These are phyloP conservation scores for Rhinolophus ferrumequinum DNA, from an alignment of 2,113 vertebrate genomes.

Conservation along the genomic window DNA sequence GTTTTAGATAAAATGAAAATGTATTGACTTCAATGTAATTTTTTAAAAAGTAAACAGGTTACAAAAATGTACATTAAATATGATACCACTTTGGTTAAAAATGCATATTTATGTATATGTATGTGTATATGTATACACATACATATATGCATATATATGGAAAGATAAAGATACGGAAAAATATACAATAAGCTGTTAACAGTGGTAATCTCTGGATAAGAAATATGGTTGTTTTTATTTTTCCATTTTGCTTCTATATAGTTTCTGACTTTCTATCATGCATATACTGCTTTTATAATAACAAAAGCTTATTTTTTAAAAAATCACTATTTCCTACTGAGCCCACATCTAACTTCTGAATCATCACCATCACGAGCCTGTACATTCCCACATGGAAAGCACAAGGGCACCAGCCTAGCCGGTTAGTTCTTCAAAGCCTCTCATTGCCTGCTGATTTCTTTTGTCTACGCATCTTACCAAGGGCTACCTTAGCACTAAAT, in stretches of 20 bases:
- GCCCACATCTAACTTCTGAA: neutral
- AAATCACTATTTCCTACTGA: neutral
- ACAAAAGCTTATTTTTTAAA: neutral
- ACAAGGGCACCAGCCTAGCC: neutral
- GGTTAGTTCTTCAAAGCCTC: neutral
- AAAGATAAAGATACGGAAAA: neutral
- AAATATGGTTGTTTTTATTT: neutral
- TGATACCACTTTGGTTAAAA: constrained; percentile 1
- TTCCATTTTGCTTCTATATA: neutral
- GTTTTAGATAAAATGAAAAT: constrained; percentile 34
- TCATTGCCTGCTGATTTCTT: neutral
- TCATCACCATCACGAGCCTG: neutral
- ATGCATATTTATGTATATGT: neutral
- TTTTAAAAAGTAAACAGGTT: neutral
- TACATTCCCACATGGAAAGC: neutral
- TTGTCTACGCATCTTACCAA: neutral
- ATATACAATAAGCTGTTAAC: neutral
- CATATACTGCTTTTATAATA: neutral
- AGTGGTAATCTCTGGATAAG: neutral
- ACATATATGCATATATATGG: neutral
- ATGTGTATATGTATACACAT: too few relatives aligned
- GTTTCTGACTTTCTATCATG: neutral
- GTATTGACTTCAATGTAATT: neutral
- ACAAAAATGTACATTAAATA: neutral
- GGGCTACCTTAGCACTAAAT: neutral